A percentile compares a stretch with the other conserved stretches of the same genome.
phyloP scores from a whole-genome alignment of 2,113 vertebrate species.

The Pomatorhinus ruficollis region DNA sequence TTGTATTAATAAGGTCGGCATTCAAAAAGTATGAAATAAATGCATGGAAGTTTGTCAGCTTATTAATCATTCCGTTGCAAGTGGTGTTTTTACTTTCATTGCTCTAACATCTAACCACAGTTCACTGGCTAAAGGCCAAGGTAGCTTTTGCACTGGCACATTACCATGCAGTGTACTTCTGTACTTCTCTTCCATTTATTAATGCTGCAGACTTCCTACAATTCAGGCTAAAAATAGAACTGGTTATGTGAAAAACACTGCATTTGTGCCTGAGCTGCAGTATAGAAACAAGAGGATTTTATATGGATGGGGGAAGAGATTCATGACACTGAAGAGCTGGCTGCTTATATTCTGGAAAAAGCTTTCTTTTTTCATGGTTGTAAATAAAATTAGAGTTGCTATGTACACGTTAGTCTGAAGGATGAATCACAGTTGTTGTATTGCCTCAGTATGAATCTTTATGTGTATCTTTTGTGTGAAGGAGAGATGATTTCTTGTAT shows the following conservation, averaged over 20 bases:
- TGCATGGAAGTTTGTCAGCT: conserved; percentile 66
- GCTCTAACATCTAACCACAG: conserved; percentile 73
- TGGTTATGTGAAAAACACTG: conserved; percentile 84
- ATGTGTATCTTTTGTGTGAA: not conserved
- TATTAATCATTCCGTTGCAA: conserved; percentile 74
- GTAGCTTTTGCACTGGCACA: conserved; percentile 69
- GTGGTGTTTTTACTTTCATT: conserved; percentile 66
- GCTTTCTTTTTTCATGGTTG: conserved; percentile 43
- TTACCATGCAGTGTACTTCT: conserved; percentile 70
- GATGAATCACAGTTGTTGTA: not conserved
- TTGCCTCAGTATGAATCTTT: conserved; percentile 7
- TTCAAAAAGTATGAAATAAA: conserved; percentile 53
- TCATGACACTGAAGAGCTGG: conserved; percentile 31
- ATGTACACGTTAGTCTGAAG: not conserved
- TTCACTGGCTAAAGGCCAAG: conserved; percentile 81
- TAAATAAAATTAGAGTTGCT: conserved; percentile 62
- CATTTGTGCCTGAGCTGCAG: conserved; percentile 76
- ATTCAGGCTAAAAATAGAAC: conserved; percentile 92
- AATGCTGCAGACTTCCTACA: conserved; percentile 85
- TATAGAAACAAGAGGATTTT: conserved; percentile 59
- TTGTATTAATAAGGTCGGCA: conserved; percentile 42
- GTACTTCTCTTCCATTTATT: conserved; percentile 78
- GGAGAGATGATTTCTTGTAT: not conserved
- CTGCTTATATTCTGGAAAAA: conserved; percentile 45
- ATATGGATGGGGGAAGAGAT: not conserved